Evolutionary conservation across 2,113 vertebrate genomes (phyloP), one percentile per base, ranked within the genome.

Genomic region (Cephalopterus ornatus): DNA sequence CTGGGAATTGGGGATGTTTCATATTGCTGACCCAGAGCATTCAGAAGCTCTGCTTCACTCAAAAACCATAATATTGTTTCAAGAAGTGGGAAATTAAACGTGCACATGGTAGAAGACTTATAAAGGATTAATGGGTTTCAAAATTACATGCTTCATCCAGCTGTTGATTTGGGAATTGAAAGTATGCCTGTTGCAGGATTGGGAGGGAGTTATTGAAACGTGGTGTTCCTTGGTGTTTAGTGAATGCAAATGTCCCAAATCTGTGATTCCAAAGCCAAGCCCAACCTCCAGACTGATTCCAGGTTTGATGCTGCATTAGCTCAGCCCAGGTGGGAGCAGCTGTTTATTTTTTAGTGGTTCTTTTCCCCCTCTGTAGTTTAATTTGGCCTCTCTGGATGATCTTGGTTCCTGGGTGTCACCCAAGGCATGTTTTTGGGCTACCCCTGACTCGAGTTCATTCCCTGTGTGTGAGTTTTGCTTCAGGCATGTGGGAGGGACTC

Each of bases 101-200:
- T 79, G 78, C 66, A 24, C 58, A 11, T 67, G 72, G 83, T 81
- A 18, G 86, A 55, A 92, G 92, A 80, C 42, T 83, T 70, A 42
- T 85, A 83, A 94, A 91, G 91, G 83, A 91, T 91, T 85, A 88
- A 67, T 74, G 39, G 55, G 84, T 85, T 97, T 94, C 85, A 47
- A 68, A 91, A 85, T 87, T 42, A 79, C 80, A 67, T 30, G 50
- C 72, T 94, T 93, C 72, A 86, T 83, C 82, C 88, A 84, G 91
- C 86, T 91, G 93, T 72, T 92, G 91, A 61, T 92, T 56, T 91
- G 96, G 94, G 93, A 94, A 83, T 85, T 78, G 93, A 32, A 93
- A 74, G 56, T 23, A 5, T 1, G 42, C 35, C 74, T 72, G 67
- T 65, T 14, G 24, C 83, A 41, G 5, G 30, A n/a, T 23, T 52